Base-by-base conservation (phyloP, 2,888 invertebrate genomes). In the Acanthococcus lagerstroemiae region DNA sequence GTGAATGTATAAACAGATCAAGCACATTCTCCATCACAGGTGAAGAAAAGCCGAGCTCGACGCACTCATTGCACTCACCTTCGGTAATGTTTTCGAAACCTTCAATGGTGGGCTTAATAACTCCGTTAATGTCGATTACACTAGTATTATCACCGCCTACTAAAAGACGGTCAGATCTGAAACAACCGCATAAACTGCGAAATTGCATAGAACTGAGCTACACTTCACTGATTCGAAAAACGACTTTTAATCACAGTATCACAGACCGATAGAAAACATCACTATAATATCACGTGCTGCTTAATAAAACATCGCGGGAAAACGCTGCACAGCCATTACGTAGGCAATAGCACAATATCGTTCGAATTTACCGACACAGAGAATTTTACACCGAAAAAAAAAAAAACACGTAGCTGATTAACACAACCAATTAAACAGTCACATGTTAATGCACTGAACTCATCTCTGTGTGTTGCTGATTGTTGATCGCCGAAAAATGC, bases 401-500 rank as follows among this genome's bases (percentile, higher is more conserved):
- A 37, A 37, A 37, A 37, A 37, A 2, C 3, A 3, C 12, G n/a
- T 15, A 3, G 1, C n/a, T 37, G n/a, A n/a, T n/a, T 2, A 37
- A 37, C 58, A 58, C 58, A n/a, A 22, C 46, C 25, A 21, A 25
- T 19, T 17, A 37, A 25, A 56, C 58, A 45, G 15, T 45, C 58
- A 46, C 58, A 58, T 58, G 58, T 37, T 57, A 57, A 58, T 21
- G 25, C 58, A 58, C 58, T 58, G 45, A 58, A 58, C 58, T 58
- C 58, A 37, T 58, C 58, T 45, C 37, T n/a, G 37, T 37, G 37
- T 37, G 12, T n/a, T n/a, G 37, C 37, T 37, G 37, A 25, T 58
- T 37, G 58, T 58, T 58, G 45, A 58, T 58, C 58, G 25, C 58
- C 58, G 58, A 58, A 58, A 37, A 58, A 58, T 58, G 58, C 58